Evolutionary conservation across 2,888 invertebrate genomes (phyloP).

Genomic region (Myathropa florea): DNA sequence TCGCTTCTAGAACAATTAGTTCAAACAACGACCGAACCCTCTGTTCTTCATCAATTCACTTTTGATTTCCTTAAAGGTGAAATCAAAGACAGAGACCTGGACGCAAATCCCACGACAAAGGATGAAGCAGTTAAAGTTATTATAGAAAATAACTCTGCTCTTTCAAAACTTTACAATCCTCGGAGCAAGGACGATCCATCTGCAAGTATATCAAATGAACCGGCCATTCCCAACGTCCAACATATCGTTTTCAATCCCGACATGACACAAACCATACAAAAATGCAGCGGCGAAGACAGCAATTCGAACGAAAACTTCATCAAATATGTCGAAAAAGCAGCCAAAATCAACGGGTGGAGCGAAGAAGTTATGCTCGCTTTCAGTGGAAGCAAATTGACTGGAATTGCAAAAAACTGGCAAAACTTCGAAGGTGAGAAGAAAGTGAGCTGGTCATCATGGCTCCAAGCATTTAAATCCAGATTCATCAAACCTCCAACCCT

Average conservation of each 20-base stretch:
- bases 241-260: constrained; percentile 14
- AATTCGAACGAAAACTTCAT: constrained; percentile 17
- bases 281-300: constrained; percentile 26
- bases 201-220: neutral
- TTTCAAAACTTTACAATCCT: neutral
- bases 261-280: constrained; percentile 21
- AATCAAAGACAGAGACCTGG: constrained; percentile 15
- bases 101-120: constrained; percentile 8
- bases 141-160: constrained; percentile 7
- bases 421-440: constrained; percentile 32
- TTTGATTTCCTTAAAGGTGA: constrained; percentile 8
- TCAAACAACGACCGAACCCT: no score
- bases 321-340: neutral
- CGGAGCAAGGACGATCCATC: neutral
- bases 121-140: neutral
- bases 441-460: constrained; percentile 11
- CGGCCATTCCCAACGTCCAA: neutral
- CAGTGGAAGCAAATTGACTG: constrained; percentile 22
- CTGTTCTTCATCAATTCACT: no score
- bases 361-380: no score
- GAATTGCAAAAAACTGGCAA: constrained; percentile 36
- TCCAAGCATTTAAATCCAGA: no score
- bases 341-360: constrained; percentile 13
- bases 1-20: no score
- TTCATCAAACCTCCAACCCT: no score